Evolutionary conservation across 2,797 vertebrate species (phyloP), one percentile per base, ranked within the genome.

Genomic region (Xyrichtys novacula): DNA sequence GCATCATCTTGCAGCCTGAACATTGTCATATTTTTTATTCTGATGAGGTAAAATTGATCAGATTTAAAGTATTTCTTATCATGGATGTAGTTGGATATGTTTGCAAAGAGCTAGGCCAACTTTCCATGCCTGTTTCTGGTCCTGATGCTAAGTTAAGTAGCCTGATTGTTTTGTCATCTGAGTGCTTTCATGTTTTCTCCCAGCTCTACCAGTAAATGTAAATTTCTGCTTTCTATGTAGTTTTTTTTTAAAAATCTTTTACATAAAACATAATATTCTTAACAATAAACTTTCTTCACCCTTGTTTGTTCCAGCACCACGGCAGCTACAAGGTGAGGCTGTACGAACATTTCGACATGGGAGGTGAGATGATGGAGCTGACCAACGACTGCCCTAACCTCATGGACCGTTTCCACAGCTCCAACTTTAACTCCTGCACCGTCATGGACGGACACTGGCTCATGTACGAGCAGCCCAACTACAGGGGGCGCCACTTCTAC

Each of bases 401-500:
- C 65, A 81, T 82, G 76, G 91, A 86, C 7, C 88, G 85, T 17
- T 91, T 93, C 83, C 84, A n/a, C 25, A 71, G 88, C 56, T 74
- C 69, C 25, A 86, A 93, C 69, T 86, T 85, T 83, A 91, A 87
- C 80, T 95, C 90, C 48, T 84, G 94, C 78, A 85, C 54, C 0
- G 87, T 93, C 80, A 84, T 92, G 74, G 90, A 93, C 1, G 92
- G 91, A 61, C 89, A 87, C 74, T 94, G 94, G 89, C 76, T 94
- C 55, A 89, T 93, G 66, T 93, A 92, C 1, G 91, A 95, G 58
- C 92, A 91, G 26, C 69, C 91, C 12, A 74, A 90, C 86, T 92
- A 91, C 86, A 91, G 74, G 68, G 92, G 92, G 0, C 88, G 81
- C 5, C 89, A 91, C 80, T 92, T 81, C 77, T 92, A 92, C 84